A percentile compares a stretch with the other conserved stretches of the same genome.
Conservation (phyloP, 30 jellyfish, hydroid and myxozoan species). For the Chrysaora quinquecirrha region DNA sequence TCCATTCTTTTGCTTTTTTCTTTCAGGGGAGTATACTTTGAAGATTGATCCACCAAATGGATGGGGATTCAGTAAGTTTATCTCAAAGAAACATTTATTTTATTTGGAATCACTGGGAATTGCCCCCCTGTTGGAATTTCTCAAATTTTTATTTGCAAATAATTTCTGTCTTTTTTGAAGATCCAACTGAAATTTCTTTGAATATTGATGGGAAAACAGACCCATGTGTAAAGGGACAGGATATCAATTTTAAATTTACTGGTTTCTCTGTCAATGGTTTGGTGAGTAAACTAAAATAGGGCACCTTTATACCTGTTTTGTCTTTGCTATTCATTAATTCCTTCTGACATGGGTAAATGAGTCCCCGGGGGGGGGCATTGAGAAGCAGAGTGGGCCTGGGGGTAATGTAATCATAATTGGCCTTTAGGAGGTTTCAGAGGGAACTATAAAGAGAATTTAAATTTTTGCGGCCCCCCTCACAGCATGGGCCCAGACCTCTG, state of each 20-base stretch:
- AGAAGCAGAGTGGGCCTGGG: no score
- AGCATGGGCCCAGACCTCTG: no score
- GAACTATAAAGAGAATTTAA: no score
- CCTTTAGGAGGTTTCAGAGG: no score
- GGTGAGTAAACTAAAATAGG: slow-evolving; percentile 69
- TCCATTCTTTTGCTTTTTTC: no score
- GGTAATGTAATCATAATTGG: no score
- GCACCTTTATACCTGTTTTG: not conserved
- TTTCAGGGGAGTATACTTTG: slow-evolving; percentile 88
- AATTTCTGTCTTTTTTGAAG: slow-evolving; percentile 32
- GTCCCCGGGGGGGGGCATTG: no score
- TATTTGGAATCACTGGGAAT: not conserved
- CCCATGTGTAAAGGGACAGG: slow-evolving; percentile 98
- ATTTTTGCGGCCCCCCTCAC: no score
- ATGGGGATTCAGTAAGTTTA: slow-evolving; percentile 88
- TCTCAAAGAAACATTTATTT: not conserved
- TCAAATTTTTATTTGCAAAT: no score
- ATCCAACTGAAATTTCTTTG: slow-evolving; percentile 75
- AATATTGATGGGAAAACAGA: slow-evolving; percentile 94
- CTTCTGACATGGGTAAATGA: no score
- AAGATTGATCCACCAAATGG: slow-evolving; percentile 97
- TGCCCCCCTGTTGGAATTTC: no score
- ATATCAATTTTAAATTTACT: slow-evolving; percentile 86
- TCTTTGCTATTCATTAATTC: not conserved
- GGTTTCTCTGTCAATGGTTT: slow-evolving; percentile 90